Evolutionary conservation across 92 coral and sea anemone genomes (phyloP), one percentile per base, ranked within the genome.

Genomic region (Phymanthus crucifer): DNA sequence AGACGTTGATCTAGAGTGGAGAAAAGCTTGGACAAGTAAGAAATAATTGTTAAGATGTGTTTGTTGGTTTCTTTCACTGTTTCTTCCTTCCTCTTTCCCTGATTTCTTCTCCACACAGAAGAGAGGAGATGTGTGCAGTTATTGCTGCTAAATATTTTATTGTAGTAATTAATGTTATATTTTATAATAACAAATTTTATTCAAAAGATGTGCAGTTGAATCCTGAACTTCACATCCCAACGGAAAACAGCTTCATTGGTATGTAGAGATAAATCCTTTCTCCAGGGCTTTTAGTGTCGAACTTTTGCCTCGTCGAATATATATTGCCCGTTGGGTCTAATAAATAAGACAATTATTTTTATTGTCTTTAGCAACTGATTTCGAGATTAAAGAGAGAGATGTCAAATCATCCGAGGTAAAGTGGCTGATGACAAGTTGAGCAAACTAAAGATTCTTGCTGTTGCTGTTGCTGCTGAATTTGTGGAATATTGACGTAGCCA

Each of bases 211-310:
- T 91, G 37, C 83, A 88, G 35, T 35, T 88, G 16, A 88, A 88
- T 71, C 84, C 86, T 23, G 97, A 93, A 27, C 90, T 93, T 12
- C 89, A 90, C 73, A 81, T 93, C 52, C 97, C 97, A 2, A 87
- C 58, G 40, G 87, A 90, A 54, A 93, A 93, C 35, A 80, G 38
- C 40, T 93, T 87, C 79, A 91, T 93, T 24, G 97, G 97, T 93
- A 78, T 58, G 93, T 58, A 16, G 38, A 8, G 4, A 61, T 5
- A 61, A 0, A 11, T 0, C 16, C 13, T 37, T 27, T 43, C 14
- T 2, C 48, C 48, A n/a, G n/a, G n/a, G 24, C 37, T 71, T 29
- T 34, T 24, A 11, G 34, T 23, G 56, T 14, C 34, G 26, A 64
- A 0, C 73, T 9, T 54, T 77, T 47, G 16, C 65, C 1, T 45